These are phyloP conservation scores for Paratilapia polleni DNA, from an alignment of 2,113 vertebrate genomes.

Conservation along the genomic window DNA sequence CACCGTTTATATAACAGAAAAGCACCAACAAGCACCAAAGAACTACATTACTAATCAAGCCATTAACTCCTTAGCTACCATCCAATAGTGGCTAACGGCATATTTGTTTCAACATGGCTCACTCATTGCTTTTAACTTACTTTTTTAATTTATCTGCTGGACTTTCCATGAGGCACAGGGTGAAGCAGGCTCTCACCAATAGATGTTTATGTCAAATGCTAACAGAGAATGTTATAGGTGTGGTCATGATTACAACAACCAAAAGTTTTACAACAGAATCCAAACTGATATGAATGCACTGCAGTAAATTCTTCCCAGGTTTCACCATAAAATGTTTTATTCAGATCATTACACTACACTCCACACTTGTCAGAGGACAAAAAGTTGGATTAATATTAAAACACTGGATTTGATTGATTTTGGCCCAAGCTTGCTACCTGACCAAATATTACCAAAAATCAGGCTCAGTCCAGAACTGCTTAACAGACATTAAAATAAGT, in stretches of 20 bases:
- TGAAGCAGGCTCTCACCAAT: neutral
- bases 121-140: neutral
- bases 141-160: neutral
- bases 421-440: neutral
- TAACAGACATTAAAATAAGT: too few relatives aligned
- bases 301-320: neutral
- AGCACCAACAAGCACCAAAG: conserved; percentile 20
- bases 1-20: conserved; percentile 35
- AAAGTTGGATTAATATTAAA: rapidly evolving
- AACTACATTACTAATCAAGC: conserved; percentile 28
- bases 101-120: neutral
- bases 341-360: neutral
- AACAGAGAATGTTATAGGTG: neutral
- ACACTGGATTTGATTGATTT: neutral
- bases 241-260: neutral
- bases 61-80: conserved; percentile 15
- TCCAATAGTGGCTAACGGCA: neutral
- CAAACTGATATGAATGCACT: neutral
- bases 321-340: neutral
- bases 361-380: neutral
- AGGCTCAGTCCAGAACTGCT: too few relatives aligned
- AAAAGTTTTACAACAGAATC: neutral
- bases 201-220: neutral
- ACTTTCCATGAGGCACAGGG: neutral
- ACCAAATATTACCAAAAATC: neutral